phyloP scores from a whole-genome alignment of 2,113 vertebrate species.

The Catharus bicknelli region DNA sequence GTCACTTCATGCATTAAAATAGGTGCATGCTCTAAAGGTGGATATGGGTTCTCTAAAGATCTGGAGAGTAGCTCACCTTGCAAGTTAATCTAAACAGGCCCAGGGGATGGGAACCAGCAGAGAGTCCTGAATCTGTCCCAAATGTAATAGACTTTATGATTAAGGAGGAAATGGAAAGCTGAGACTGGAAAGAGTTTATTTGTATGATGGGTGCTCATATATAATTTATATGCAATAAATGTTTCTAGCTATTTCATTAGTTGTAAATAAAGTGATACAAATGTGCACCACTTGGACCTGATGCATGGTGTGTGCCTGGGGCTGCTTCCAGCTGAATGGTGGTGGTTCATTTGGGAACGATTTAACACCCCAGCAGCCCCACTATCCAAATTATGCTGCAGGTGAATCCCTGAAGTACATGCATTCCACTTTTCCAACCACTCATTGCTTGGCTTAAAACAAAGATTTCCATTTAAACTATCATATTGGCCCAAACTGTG shows the following conservation, averaged over 20 bases:
- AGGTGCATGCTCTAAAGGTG: not conserved
- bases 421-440: conserved; percentile 2
- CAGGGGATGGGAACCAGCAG: not conserved
- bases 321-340: conserved; percentile 20
- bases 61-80: not conserved
- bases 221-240: conserved; percentile 55
- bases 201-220: conserved; percentile 23
- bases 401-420: conserved; percentile 27
- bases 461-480: conserved; percentile 14
- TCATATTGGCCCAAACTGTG: not conserved
- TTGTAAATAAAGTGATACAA: conserved; percentile 59
- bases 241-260: conserved; percentile 61
- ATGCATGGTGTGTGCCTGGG: not conserved
- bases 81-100: not conserved
- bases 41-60: not conserved
- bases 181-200: conserved; percentile 44
- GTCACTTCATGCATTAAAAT: not conserved
- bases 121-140: not conserved
- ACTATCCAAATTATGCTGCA: conserved; percentile 34
- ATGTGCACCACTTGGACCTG: conserved; percentile 37
- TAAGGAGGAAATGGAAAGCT: conserved; percentile 6
- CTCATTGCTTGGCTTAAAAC: conserved; percentile 14
- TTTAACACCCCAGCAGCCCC: conserved; percentile 20
- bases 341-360: not conserved
- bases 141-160: conserved; percentile 10